phyloP scores from a whole-genome alignment of 1,140 invertebrate species.

The Drosophila mojavensis region DNA sequence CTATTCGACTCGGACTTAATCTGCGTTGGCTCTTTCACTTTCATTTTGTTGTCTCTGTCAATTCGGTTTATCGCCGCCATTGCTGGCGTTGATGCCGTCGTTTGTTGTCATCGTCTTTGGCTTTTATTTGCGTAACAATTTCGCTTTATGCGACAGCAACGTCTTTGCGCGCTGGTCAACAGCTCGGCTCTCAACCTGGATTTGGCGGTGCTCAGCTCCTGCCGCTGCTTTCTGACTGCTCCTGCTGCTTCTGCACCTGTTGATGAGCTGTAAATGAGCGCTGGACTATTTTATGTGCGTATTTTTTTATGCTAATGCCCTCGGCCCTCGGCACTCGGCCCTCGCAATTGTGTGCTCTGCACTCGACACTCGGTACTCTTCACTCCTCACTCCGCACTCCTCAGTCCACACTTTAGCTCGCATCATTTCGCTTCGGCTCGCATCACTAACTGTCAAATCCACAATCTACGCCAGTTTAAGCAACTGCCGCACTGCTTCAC shows the following conservation, averaged over 20 bases:
- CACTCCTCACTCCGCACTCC: too few relatives aligned
- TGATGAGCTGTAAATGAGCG: conserved; percentile 67
- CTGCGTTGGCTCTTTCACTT: conserved; percentile 9
- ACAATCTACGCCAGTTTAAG: conserved; percentile 49
- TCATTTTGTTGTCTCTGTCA: conserved; percentile 53
- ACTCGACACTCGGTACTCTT: too few relatives aligned
- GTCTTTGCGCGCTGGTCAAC: conserved; percentile 34
- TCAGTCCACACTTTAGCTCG: not conserved
- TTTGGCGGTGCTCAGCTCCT: not conserved
- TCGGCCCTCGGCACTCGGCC: conserved; percentile 9
- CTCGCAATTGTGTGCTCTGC: not conserved
- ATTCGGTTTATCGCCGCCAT: conserved; percentile 36
- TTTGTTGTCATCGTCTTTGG: conserved; percentile 35
- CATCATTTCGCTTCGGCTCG: not conserved
- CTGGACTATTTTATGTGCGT: conserved; percentile 48
- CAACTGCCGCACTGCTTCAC: conserved; percentile 21
- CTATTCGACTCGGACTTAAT: not conserved
- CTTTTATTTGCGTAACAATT: conserved; percentile 64
- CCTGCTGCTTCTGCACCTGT: conserved; percentile 53
- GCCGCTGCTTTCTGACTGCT: not conserved
- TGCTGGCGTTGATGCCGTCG: conserved; percentile 27
- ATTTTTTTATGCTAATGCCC: conserved; percentile 71
- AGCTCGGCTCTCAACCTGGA: conserved; percentile 16
- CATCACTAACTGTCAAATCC: conserved; percentile 58
- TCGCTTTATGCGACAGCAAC: conserved; percentile 44